Conservation (phyloP, 2,113 vertebrate species). For the Pogonocichla stellata region DNA sequence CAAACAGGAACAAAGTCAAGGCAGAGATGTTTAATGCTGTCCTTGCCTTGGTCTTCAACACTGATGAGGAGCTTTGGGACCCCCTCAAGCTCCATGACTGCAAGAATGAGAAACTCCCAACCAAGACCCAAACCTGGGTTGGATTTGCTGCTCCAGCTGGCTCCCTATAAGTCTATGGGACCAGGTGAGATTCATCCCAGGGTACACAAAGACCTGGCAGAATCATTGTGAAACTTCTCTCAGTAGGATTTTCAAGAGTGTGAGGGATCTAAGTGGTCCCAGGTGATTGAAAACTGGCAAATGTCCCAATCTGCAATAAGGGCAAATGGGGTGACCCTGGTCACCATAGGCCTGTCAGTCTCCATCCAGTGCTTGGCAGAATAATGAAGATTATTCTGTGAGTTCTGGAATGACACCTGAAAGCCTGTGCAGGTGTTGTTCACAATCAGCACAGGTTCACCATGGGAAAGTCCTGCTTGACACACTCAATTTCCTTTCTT, state of each 20-base stretch:
- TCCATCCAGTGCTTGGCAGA: not conserved
- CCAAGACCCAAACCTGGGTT: not conserved
- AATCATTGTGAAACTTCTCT: not conserved
- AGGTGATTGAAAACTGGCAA: not conserved
- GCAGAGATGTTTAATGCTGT: not conserved
- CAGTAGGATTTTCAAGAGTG: not conserved
- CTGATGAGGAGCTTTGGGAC: not conserved
- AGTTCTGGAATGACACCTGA: not conserved
- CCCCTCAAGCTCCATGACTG: not conserved
- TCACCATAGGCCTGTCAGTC: not conserved
- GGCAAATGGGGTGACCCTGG: not conserved
- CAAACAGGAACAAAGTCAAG: accelerated
- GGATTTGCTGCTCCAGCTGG: not conserved
- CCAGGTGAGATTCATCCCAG: not conserved
- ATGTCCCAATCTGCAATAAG: not conserved
- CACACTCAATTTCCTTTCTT: not conserved
- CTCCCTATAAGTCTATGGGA: not conserved
- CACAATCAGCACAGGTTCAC: not conserved
- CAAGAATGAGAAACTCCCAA: not conserved
- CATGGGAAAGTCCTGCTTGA: not conserved
- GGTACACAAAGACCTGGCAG: not conserved
- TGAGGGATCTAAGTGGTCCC: not conserved
- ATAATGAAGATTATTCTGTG: not conserved
- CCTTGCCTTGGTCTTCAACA: not conserved
- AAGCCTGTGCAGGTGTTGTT: not conserved